Conservation (phyloP, 2,113 vertebrate genomes). For the Diadophis punctatus region DNA sequence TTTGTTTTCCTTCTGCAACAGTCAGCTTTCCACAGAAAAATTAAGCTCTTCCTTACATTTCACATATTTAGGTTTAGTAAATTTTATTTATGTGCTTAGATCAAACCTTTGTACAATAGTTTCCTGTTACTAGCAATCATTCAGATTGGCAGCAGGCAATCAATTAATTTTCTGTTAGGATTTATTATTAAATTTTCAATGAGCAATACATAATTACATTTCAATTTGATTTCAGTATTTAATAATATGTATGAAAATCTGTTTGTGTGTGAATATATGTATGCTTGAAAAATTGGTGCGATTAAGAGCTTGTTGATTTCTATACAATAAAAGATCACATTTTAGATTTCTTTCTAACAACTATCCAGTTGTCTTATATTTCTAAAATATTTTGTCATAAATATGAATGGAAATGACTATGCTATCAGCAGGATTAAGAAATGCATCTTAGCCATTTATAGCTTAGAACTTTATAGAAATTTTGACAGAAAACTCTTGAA, state of each 20-base stretch:
- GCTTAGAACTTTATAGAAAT: neutral
- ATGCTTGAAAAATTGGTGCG: neutral
- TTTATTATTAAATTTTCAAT: neutral
- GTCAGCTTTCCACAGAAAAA: neutral
- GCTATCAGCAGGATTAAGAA: neutral
- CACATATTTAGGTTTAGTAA: neutral
- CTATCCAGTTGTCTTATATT: neutral
- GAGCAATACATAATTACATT: neutral
- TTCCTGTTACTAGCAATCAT: neutral
- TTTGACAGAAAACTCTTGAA: neutral
- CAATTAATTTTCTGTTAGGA: neutral
- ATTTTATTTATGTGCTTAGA: neutral
- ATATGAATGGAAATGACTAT: neutral
- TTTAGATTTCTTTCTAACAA: neutral
- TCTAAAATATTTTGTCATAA: neutral
- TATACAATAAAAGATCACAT: neutral
- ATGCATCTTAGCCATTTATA: neutral
- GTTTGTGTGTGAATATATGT: neutral
- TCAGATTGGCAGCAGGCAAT: neutral
- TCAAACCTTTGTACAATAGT: neutral
- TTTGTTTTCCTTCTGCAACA: neutral
- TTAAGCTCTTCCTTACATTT: neutral
- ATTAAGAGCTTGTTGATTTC: neutral
- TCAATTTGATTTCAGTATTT: neutral
- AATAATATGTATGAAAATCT: neutral